Base-by-base conservation (phyloP, 2,797 vertebrate genomes). In the Enteromius viviparus region DNA sequence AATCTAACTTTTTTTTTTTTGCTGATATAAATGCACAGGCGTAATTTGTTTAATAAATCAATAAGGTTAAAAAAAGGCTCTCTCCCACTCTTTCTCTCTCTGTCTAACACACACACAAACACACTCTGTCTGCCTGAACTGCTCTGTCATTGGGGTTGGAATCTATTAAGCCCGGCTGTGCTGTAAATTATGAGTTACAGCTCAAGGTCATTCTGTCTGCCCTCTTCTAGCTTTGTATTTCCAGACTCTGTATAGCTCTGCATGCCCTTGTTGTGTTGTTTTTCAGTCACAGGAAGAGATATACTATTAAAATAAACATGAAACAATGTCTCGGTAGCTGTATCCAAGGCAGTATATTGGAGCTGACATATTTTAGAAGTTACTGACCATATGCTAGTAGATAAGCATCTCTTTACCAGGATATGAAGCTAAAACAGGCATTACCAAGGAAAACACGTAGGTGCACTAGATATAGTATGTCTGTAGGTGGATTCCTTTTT, bases 161-260 rank as follows among this genome's bases (percentile, higher is more conserved):
- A 85, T 88, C 88, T 85, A 88, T 89, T 89, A 89, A 89, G 81
- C 82, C 65, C 23, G 78, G 69, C 78, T 82, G 70, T 66, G 77
- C 84, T 85, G 80, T 86, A 89, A 89, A 86, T 89, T 87, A 88
- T 87, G 85, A 89, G 81, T 84, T 87, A 84, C 65, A 82, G 69
- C 76, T 71, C 87, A 89, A 88, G 87, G 89, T 89, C 85, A 88
- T 79, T 78, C 68, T 26, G 58, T 78, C 79, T 85, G 74, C 81
- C 80, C 72, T 82, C 76, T 58, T 76, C 58, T 78, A 58, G 86
- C 79, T 83, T 80, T 86, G 82, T 82, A 85, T 86, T 82, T 87
- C 65, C 82, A 77, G 76, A 82, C 83, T 83, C 65, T 55, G 47
- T 84, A 76, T 83, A 26, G 60, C 60, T 85, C 80, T 82, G 45